Base-by-base conservation (phyloP, 2,113 vertebrate genomes). In the Cebus imitator region DNA sequence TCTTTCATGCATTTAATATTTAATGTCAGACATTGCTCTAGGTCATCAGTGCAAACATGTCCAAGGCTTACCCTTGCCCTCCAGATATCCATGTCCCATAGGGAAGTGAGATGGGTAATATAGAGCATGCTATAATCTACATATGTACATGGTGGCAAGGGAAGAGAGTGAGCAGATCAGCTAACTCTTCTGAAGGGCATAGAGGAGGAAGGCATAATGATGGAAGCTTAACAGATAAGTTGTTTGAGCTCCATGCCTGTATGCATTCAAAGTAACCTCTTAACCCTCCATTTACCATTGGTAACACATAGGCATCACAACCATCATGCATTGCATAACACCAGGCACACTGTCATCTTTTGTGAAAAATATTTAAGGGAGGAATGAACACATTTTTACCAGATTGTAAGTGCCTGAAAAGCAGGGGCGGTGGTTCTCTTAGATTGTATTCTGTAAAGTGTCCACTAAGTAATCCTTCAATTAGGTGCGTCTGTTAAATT, bases 361-460 rank as follows among this genome's bases (percentile, higher is more conserved):
- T 52, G 35, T 94, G 91, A 84, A 92, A 97, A 92, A 66, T 75
- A 70, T 86, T 88, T 96, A 37, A 35, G 30, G 43, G 87, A 95
- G 37, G 32, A 93, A 88, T 82, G 87, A 93, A 55, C 75, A 58
- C 20, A 70, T 94, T 92, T 91, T 35, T 79, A 79, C 10, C 23
- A 43, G 45, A 79, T 21, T 66, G 13, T 88, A 78, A 50, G 32
- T 82, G 79, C 40, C 72, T 61, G 12, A 81, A 84, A 97, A 76
- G 21, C 9, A 61, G 23, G 17, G 20, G 2, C 35, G 50, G 30
- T 84, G 48, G 27, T 10, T 96, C 18, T 92, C 75, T 57, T 57
- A 52, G 21, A 30, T 13, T 70, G n/a, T 45, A 87, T 88, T 88
- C 58, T 85, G 30, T 94, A 68, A 90, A 55, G 58, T 82, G 32